Evolutionary conservation across 2,888 invertebrate genomes (phyloP).

Genomic region (Carcina quercana): DNA sequence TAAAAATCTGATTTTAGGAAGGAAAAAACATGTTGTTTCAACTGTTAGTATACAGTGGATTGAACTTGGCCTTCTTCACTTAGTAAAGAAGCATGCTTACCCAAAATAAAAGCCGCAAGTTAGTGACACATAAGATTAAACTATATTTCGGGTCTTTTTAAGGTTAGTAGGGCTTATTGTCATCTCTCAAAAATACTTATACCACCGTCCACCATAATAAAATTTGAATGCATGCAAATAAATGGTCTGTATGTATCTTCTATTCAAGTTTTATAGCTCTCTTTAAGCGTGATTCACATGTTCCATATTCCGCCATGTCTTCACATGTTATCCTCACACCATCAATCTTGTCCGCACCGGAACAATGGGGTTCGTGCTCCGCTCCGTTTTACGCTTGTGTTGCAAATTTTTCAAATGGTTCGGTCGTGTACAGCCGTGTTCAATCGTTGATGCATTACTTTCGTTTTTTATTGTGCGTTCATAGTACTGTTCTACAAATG

Average conservation of each 20-base stretch:
- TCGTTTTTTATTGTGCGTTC: slow-evolving; percentile 35
- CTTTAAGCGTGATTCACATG: slow-evolving; percentile 43
- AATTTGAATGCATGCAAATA: no score
- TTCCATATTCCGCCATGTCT: slow-evolving; percentile 51
- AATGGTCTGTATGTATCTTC: neutral
- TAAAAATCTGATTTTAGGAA: no score
- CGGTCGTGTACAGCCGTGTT: slow-evolving; percentile 24
- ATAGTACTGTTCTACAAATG: slow-evolving; percentile 1
- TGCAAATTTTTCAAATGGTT: slow-evolving; percentile 35
- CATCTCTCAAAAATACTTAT: no score
- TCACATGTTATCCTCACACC: slow-evolving; percentile 39
- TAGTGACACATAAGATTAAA: no score
- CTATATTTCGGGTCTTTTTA: no score
- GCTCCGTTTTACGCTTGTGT: slow-evolving; percentile 32
- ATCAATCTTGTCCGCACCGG: slow-evolving; percentile 37
- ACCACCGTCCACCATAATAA: no score
- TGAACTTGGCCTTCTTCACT: no score
- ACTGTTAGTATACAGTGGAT: no score
- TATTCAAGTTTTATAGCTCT: neutral
- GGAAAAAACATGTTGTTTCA: no score
- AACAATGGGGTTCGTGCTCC: slow-evolving; percentile 39
- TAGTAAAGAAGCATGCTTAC: no score
- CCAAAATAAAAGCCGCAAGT: no score
- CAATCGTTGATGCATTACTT: slow-evolving; percentile 32
- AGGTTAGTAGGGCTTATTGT: no score